Base-by-base conservation (phyloP, 2,888 invertebrate genomes). In the Xanthorhoe spadicearia region DNA sequence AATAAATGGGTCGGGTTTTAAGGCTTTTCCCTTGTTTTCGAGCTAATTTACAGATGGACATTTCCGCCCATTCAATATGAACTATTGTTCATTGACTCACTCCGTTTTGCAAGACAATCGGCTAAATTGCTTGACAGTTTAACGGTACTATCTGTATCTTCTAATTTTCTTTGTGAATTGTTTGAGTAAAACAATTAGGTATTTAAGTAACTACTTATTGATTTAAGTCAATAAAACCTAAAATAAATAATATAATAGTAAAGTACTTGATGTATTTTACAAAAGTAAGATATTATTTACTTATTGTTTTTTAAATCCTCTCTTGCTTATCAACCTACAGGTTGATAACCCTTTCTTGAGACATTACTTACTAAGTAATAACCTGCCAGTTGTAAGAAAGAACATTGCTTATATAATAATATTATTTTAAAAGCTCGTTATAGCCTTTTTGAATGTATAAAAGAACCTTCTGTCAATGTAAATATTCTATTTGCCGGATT, bases 1-100 rank as follows among this genome's bases (percentile, higher is more conserved):
- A 90, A 92, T 92, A 92, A 90, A 89, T 83, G 81, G 78, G 75
- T 52, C 73, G 78, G 77, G 85, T 86, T 86, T 86, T 87, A 92
- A 93, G 90, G 85, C 90, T 89, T 91, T 92, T 93, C 90, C 86
- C 90, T 90, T 92, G 93, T 92, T 88, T 87, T 83, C 83, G 79
- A 86, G 86, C 86, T 90, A 92, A 92, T 92, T 93, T 91, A 84
- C 83, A 86, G 86, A 86, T 89, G 82, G 89, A 92, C 92, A 90
- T 90, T 92, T 93, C 92, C 92, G 92, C 82, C 91, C 92, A 93
- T 93, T 93, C 91, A 92, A 86, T 92, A 92, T 92, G 89, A 92
- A 80, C 93, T 89, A 92, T 92, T 91, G 92, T 93, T 89, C 90
- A 92, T 91, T 87, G 89, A 84, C 86, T 78, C 82, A 83, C 80